These are phyloP conservation scores for Diachrysia chrysitis DNA, from an alignment of 2,888 invertebrate species.

Conservation along the genomic window DNA sequence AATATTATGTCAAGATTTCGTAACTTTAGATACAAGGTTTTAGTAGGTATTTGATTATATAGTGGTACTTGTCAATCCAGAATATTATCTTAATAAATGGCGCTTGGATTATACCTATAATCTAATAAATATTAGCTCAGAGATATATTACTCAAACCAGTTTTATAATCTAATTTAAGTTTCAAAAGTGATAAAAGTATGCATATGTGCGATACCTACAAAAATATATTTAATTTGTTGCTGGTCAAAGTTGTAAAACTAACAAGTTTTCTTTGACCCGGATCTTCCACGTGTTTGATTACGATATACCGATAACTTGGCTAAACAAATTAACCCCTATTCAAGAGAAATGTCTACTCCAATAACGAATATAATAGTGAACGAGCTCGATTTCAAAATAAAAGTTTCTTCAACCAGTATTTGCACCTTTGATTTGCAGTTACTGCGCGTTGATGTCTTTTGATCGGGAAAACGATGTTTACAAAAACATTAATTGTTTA, in stretches of 20 bases:
- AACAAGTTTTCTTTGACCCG: slow-evolving; percentile 83
- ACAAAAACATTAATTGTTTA: background rate
- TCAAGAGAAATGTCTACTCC: slow-evolving; percentile 14
- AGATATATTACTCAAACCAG: slow-evolving; percentile 31
- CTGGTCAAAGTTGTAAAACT: slow-evolving; percentile 66
- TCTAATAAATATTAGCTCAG: slow-evolving; percentile 33
- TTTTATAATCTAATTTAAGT: slow-evolving; percentile 44
- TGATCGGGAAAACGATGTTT: slow-evolving; percentile 53
- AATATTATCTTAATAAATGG: slow-evolving; percentile 39
- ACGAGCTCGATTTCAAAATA: slow-evolving; percentile 12
- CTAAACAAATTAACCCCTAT: slow-evolving; percentile 27
- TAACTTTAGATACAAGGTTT: slow-evolving; percentile 38
- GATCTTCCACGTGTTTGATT: slow-evolving; percentile 75
- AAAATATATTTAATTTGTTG: slow-evolving; percentile 60
- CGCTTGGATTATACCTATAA: slow-evolving; percentile 28
- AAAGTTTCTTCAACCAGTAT: slow-evolving; percentile 15
- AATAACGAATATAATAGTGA: slow-evolving; percentile 14
- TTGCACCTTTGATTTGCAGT: slow-evolving; percentile 38
- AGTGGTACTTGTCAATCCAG: slow-evolving; percentile 37
- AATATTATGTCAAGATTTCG: slow-evolving; percentile 30
- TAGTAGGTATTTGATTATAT: slow-evolving; percentile 41
- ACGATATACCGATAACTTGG: slow-evolving; percentile 35
- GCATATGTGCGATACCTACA: slow-evolving; percentile 51
- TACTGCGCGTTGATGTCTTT: slow-evolving; percentile 83
- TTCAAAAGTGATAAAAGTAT: slow-evolving; percentile 57